A percentile compares a stretch with the other conserved stretches of the same genome.
Conservation (phyloP, 2,113 vertebrate genomes). For the Dromaius novaehollandiae region DNA sequence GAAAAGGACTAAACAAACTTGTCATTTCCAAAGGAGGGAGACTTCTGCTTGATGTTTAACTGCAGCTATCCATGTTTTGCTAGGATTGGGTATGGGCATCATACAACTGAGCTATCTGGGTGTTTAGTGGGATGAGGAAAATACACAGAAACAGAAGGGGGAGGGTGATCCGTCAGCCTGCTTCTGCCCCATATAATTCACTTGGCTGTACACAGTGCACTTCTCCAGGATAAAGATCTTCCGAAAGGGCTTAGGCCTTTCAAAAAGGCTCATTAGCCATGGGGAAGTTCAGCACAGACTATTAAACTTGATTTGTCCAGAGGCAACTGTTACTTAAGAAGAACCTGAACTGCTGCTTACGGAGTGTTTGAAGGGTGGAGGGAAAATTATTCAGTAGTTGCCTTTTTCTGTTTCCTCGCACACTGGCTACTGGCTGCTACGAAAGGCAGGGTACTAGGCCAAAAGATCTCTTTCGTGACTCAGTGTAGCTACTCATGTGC, state of each 20-base stretch:
- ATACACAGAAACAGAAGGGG: not conserved
- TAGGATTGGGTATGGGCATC: not conserved
- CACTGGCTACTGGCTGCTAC: not conserved
- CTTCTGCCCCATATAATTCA: not conserved
- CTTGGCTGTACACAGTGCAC: not conserved
- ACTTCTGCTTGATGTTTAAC: not conserved
- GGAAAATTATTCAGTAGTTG: not conserved
- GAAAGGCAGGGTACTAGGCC: not conserved
- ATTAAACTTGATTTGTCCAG: not conserved
- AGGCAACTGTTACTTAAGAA: not conserved
- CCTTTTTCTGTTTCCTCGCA: not conserved
- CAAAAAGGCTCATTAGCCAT: not conserved
- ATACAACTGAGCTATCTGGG: not conserved
- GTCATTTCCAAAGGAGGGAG: not conserved
- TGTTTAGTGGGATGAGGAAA: not conserved
- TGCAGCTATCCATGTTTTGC: not conserved
- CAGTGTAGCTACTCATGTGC: not conserved
- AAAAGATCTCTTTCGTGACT: not conserved
- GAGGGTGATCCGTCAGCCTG: not conserved
- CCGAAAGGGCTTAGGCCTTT: not conserved
- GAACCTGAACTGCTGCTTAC: not conserved
- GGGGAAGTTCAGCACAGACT: not conserved
- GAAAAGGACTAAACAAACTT: conserved; percentile 1
- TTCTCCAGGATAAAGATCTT: not conserved
- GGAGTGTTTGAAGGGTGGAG: not conserved